These are phyloP conservation scores for Dysmachus trigonus DNA, from an alignment of 2,888 invertebrate species.

Conservation along the genomic window DNA sequence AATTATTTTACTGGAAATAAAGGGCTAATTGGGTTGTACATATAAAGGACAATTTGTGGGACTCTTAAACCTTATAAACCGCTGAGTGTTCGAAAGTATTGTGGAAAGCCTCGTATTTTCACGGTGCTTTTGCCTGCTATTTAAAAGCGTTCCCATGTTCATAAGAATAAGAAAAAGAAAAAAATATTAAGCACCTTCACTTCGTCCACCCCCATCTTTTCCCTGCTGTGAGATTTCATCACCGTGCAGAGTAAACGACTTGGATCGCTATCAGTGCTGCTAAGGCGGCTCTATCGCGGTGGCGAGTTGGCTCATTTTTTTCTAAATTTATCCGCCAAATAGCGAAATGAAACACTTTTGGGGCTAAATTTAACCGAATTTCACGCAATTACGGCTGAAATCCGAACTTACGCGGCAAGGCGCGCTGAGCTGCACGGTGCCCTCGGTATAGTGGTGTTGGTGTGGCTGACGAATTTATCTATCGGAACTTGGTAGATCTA, in stretches of 20 bases:
- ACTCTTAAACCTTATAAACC: not conserved
- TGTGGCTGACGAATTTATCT: not conserved
- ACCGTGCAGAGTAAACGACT: not conserved
- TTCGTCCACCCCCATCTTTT: not conserved
- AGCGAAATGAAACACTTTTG: constrained; percentile 42
- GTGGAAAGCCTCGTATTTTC: not conserved
- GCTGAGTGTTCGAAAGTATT: not conserved
- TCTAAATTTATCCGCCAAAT: constrained; percentile 39
- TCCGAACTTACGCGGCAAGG: constrained; percentile 34
- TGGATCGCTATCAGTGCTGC: not conserved
- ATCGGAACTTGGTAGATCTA: not conserved
- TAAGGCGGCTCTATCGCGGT: not conserved
- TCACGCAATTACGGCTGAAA: constrained; percentile 44
- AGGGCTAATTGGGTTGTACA: no score
- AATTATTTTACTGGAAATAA: not conserved
- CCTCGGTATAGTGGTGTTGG: not conserved
- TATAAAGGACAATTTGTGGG: not conserved
- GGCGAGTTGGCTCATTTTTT: constrained; percentile 25
- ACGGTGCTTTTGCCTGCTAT: not conserved
- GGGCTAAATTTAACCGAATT: constrained; percentile 41
- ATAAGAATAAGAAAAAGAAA: not conserved
- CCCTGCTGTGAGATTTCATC: not conserved
- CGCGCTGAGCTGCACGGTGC: not conserved
- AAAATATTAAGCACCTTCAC: not conserved
- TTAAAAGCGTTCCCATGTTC: constrained; percentile 2